These are phyloP conservation scores for Leptinotarsa haldemani DNA, from an alignment of 2,888 invertebrate genomes.

Conservation along the genomic window DNA sequence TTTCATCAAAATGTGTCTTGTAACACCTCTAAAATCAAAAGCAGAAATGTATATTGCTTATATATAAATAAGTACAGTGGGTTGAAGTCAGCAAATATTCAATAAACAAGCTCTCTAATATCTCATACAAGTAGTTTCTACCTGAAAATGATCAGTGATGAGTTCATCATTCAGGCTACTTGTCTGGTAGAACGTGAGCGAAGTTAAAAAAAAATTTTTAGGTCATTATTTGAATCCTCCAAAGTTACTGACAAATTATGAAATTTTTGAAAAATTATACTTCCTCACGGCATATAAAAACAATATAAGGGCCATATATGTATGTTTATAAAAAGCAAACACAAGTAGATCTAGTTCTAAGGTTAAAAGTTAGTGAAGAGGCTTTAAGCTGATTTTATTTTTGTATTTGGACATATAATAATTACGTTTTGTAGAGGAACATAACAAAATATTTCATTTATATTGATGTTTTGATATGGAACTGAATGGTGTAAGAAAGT, in stretches of 20 bases:
- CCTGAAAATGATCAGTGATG: neutral
- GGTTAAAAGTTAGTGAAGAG: slow-evolving; percentile 36
- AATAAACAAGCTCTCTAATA: slow-evolving; percentile 6
- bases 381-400: slow-evolving; percentile 58
- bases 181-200: neutral
- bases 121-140: neutral
- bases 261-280: neutral
- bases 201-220: neutral
- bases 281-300: neutral
- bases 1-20: slow-evolving; percentile 32
- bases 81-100: slow-evolving; percentile 30
- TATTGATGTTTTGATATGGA: slow-evolving; percentile 27
- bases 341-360: slow-evolving; percentile 28
- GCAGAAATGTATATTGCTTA: slow-evolving; percentile 37
- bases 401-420: slow-evolving; percentile 49
- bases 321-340: slow-evolving; percentile 25
- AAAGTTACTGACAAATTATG: neutral
- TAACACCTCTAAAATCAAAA: slow-evolving; percentile 37
- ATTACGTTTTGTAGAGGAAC: slow-evolving; percentile 26
- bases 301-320: neutral
- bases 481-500: slow-evolving; percentile 32
- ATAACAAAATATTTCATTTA: slow-evolving; percentile 26
- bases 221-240: neutral
- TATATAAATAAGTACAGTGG: slow-evolving; percentile 35
- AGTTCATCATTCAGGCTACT: neutral